Evolutionary conservation across 2,888 invertebrate genomes (phyloP).

Genomic region (Pterostichus niger): DNA sequence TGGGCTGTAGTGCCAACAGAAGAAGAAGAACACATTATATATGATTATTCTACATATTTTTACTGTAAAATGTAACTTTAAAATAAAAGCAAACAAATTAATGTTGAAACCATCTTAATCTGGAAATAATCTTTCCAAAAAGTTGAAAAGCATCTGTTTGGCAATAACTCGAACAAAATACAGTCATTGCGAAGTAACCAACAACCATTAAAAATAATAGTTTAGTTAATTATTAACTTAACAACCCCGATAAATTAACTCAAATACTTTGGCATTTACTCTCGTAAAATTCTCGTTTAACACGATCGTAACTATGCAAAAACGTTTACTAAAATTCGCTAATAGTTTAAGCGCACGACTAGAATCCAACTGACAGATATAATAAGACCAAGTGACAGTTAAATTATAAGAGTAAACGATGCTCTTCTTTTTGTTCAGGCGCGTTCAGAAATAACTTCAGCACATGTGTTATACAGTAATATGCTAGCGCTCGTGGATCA

Average conservation of each 20-base stretch:
- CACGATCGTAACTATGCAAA: background rate
- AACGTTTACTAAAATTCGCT: slow-evolving; percentile 23
- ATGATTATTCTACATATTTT: too few relatives aligned
- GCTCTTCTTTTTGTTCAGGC: background rate
- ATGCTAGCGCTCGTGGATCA: background rate
- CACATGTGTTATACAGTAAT: slow-evolving; percentile 70
- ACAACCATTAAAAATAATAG: slow-evolving; percentile 41
- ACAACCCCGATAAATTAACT: slow-evolving; percentile 18
- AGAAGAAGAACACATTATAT: too few relatives aligned
- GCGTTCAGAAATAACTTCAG: slow-evolving; percentile 28
- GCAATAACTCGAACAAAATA: slow-evolving; percentile 9
- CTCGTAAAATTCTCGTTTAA: slow-evolving; percentile 22
- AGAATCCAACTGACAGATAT: slow-evolving; percentile 16
- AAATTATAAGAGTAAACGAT: slow-evolving; percentile 13
- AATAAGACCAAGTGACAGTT: slow-evolving; percentile 46
- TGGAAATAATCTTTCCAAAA: background rate
- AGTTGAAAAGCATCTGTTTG: background rate
- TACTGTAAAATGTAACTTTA: too few relatives aligned
- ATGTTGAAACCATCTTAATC: background rate
- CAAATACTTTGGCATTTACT: slow-evolving; percentile 8
- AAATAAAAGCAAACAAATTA: too few relatives aligned
- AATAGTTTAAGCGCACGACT: slow-evolving; percentile 5
- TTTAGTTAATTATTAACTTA: slow-evolving; percentile 17
- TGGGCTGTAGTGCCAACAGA: too few relatives aligned
- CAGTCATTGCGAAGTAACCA: background rate